Conservation (phyloP, 2,888 invertebrate genomes). For the Cryptophagus acutangulus region DNA sequence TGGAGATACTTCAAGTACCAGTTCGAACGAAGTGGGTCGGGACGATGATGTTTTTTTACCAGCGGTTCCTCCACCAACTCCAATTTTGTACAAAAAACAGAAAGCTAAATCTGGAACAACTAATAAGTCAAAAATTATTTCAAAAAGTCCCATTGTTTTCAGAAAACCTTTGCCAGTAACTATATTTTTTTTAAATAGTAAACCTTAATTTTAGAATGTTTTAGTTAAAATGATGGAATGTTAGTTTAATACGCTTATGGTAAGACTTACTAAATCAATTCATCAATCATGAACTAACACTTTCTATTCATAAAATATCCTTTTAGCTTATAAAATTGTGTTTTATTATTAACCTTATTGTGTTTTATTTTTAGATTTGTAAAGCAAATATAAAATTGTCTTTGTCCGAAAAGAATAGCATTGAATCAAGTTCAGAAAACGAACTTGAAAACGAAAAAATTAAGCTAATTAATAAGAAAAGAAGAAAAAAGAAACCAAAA, state of each 20-base stretch:
- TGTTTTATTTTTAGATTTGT: slow-evolving; percentile 48
- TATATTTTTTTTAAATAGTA: too few relatives aligned
- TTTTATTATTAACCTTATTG: neutral
- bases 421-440: slow-evolving; percentile 22
- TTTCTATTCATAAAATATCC: too few relatives aligned
- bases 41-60: slow-evolving; percentile 35
- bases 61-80: slow-evolving; percentile 67
- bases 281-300: too few relatives aligned
- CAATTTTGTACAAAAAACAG: slow-evolving; percentile 44
- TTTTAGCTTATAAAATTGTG: neutral
- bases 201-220: slow-evolving; percentile 7
- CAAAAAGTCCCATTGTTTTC: slow-evolving; percentile 44
- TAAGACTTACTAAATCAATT: too few relatives aligned
- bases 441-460: slow-evolving; percentile 25
- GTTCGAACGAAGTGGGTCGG: slow-evolving; percentile 55
- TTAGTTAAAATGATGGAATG: neutral
- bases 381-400: slow-evolving; percentile 55
- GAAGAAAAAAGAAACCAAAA: slow-evolving; percentile 32
- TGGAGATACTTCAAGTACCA: slow-evolving; percentile 66
- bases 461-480: slow-evolving; percentile 24
- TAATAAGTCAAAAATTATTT: slow-evolving; percentile 27
- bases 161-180: slow-evolving; percentile 57
- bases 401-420: slow-evolving; percentile 33
- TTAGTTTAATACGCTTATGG: neutral
- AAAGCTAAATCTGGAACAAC: slow-evolving; percentile 32